Conservation (phyloP, 2,888 invertebrate genomes). For the Notocelia uddmanniana region DNA sequence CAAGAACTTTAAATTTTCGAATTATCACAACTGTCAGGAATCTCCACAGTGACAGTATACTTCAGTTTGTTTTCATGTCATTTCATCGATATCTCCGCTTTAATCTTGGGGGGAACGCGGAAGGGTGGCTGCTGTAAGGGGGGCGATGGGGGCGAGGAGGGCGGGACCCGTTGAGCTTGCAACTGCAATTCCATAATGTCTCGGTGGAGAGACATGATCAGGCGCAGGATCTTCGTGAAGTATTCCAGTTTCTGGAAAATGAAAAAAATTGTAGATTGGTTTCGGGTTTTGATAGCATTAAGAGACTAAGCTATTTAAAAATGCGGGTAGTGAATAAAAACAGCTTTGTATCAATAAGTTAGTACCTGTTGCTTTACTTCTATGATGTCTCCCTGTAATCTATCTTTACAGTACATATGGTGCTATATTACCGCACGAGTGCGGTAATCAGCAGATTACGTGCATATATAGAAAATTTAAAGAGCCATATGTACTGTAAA, state of each 20-base stretch:
- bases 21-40: constrained; percentile 50
- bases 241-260: constrained; percentile 77
- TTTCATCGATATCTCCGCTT: constrained; percentile 77
- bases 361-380: no score
- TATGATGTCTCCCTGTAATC: no score
- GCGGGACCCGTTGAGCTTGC: constrained; percentile 57
- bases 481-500: no score
- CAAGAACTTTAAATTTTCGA: constrained; percentile 40
- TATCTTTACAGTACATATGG: no score
- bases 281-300: not conserved
- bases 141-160: constrained; percentile 46
- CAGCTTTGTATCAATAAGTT: no score
- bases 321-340: no score
- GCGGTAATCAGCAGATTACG: no score
- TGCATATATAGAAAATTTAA: no score
- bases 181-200: constrained; percentile 78
- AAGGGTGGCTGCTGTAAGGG: constrained; percentile 52
- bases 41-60: constrained; percentile 60
- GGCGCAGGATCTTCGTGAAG: constrained; percentile 77
- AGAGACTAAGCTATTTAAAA: no score
- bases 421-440: no score
- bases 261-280: constrained; percentile 15
- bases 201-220: constrained; percentile 78
- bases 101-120: constrained; percentile 68
- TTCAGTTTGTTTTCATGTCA: constrained; percentile 62